These are phyloP conservation scores for Danio aesculapii DNA, from an alignment of 2,797 vertebrate genomes.

Conservation along the genomic window DNA sequence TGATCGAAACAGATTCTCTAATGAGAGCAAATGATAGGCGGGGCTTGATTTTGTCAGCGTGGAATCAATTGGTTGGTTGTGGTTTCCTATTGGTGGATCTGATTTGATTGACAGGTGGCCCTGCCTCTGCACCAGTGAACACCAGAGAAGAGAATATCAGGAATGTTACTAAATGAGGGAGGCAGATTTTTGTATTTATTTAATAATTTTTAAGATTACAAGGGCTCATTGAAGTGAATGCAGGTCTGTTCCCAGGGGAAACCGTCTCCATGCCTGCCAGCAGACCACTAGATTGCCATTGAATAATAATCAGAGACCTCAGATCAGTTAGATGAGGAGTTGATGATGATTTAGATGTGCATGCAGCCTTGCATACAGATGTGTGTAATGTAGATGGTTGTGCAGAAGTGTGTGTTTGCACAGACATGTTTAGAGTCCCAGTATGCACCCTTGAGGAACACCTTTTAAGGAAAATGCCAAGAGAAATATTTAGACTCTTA, in stretches of 20 bases:
- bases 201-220: too few relatives aligned
- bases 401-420: neutral
- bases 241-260: conserved; percentile 34
- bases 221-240: neutral
- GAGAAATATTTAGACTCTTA: neutral
- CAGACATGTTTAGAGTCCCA: neutral
- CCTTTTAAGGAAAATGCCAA: neutral
- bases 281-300: conserved; percentile 73
- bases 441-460: neutral
- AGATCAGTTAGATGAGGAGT: conserved; percentile 61
- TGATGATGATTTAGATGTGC: conserved; percentile 8
- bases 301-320: conserved; percentile 27
- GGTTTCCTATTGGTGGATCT: too few relatives aligned
- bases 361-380: neutral
- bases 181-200: too few relatives aligned
- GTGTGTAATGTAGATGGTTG: neutral
- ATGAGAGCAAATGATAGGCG: too few relatives aligned
- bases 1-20: too few relatives aligned
- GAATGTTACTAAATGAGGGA: too few relatives aligned
- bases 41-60: too few relatives aligned
- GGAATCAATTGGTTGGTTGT: too few relatives aligned
- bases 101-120: too few relatives aligned
- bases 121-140: too few relatives aligned
- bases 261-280: conserved; percentile 40
- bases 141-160: too few relatives aligned